Conservation (phyloP, 2,797 vertebrate genomes). For the Muraenolepis orangiensis region DNA sequence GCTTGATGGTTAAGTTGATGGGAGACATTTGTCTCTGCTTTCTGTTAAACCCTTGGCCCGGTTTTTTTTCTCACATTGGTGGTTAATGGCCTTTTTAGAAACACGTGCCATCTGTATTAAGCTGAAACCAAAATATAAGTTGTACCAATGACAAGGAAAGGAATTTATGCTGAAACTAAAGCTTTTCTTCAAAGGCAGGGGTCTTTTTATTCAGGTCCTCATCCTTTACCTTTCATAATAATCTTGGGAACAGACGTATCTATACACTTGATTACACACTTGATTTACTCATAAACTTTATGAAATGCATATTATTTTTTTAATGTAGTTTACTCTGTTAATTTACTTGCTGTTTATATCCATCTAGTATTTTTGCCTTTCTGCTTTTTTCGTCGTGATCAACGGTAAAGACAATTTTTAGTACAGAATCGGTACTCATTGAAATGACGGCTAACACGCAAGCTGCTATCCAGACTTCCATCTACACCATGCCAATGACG, state of each 20-base stretch:
- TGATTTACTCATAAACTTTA: not conserved
- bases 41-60: not conserved
- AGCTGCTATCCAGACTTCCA: slow-evolving; percentile 37
- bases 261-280: not conserved
- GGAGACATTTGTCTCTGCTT: not conserved
- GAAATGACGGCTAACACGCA: not conserved
- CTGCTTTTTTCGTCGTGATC: not conserved
- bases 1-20: slow-evolving; percentile 15
- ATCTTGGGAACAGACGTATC: not conserved
- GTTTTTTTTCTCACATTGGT: not conserved
- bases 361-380: not conserved
- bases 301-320: not conserved
- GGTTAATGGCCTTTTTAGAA: not conserved
- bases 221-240: too few relatives aligned
- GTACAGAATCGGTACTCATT: not conserved
- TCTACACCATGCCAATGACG: slow-evolving; percentile 53
- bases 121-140: not conserved
- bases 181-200: not conserved
- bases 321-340: not conserved
- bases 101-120: not conserved
- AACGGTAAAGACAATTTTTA: not conserved
- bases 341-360: not conserved
- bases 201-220: too few relatives aligned
- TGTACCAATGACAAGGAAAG: not conserved
- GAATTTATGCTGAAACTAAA: not conserved